Evolutionary conservation across 2,797 vertebrate genomes (phyloP), one percentile per base, ranked within the genome.

Genomic region (Onychomys torridus): DNA sequence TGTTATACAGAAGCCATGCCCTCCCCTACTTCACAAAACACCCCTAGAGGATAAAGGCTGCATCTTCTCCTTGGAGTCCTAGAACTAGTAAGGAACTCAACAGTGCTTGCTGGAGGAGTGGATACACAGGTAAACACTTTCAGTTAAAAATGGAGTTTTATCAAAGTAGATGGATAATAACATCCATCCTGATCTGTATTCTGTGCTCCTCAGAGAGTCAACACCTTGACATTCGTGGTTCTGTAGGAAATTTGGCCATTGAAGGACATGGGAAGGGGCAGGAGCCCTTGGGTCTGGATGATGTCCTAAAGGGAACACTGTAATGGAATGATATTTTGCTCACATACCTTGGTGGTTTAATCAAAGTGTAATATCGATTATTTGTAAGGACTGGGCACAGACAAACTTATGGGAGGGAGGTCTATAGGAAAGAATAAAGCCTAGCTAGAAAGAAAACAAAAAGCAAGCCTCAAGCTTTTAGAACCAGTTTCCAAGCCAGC

Each of bases 401-500:
- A 75, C 27, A 77, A 85, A 14, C 46, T 93, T 67, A 10, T 19
- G 1, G 32, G 55, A 19, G 3, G 6, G 6, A 32, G 81, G 34
- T 85, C 78, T 43, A 2, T 34, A 78, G 86, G 73, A 76, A 34
- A 94, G 63, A 90, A 82, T 37, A 93, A 82, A 82, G 46, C 19
- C 61, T 69, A 71, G 1, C 40, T 14, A 87, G 49, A 65, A 91
- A 89, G 27, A 82, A 12, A 46, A 81, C 16, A 79, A 79, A 57
- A 93, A 81, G 34, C 61, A 83, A 96, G 25, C 37, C 40, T 93
- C 19, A 63, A 76, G 32, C 2, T 12, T 87, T 91, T 32, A 79
- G 63, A 94, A 78, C 12, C 37, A n/a, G 71, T 77, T 87, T 93
- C 85, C 37, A 89, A 43, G 84, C 59, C 37, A 89, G 75, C 69